Conservation (phyloP, 2,113 vertebrate genomes). For the Puma concolor region DNA sequence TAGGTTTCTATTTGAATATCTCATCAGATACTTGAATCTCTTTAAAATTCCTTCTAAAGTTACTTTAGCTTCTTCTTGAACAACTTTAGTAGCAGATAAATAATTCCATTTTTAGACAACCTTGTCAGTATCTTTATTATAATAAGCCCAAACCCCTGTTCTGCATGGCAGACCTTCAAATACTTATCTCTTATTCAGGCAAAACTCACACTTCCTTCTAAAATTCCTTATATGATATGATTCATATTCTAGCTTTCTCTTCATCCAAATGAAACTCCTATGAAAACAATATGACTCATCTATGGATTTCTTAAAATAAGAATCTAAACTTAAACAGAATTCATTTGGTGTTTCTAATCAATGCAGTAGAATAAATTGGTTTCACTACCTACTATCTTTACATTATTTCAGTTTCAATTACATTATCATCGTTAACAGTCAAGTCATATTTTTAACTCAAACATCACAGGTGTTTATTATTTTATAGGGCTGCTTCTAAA, state of each 20-base stretch:
- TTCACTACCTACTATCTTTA: background rate
- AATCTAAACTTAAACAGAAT: background rate
- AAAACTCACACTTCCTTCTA: background rate
- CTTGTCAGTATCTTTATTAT: background rate
- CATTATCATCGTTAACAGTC: background rate
- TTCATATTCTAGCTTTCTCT: conserved; percentile 15
- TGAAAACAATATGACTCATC: background rate
- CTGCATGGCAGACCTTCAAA: conserved; percentile 28
- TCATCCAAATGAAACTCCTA: conserved; percentile 18
- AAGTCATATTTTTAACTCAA: background rate
- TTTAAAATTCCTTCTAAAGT: conserved; percentile 23
- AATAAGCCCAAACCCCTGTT: background rate
- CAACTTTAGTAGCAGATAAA: background rate
- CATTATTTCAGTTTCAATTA: background rate
- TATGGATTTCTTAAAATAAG: background rate
- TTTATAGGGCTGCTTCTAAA: background rate
- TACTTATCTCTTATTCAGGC: background rate
- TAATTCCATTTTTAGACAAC: conserved; percentile 4
- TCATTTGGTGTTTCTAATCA: background rate
- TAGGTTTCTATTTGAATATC: background rate
- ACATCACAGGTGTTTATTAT: background rate
- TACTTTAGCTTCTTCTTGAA: background rate
- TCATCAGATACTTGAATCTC: background rate
- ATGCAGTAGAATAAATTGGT: background rate
- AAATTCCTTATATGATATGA: background rate